Evolutionary conservation across 2,888 invertebrate species (phyloP).

Genomic region (Dexiosoma caninum): DNA sequence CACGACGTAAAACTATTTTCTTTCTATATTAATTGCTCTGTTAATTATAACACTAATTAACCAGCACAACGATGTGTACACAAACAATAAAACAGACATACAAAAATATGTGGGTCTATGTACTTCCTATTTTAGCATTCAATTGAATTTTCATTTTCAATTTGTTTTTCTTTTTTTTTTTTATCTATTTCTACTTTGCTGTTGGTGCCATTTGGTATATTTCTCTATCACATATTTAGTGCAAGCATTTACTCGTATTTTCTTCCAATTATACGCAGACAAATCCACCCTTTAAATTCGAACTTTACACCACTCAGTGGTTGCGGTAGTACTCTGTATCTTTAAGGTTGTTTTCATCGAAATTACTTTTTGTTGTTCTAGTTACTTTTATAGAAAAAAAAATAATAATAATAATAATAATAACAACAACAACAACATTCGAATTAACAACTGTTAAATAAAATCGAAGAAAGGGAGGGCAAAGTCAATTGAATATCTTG

Average conservation of each 20-base stretch:
- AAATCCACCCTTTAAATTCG: conserved; percentile 11
- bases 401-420: not conserved
- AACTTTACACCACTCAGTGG: not conserved
- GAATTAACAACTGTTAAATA: not conserved
- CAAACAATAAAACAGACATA: not conserved
- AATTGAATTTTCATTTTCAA: conserved; percentile 40
- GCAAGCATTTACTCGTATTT: too few relatives aligned
- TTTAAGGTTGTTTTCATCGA: conserved; percentile 15
- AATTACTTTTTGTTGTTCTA: conserved; percentile 17
- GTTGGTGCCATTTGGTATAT: not conserved
- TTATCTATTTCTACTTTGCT: not conserved
- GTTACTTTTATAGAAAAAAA: conserved; percentile 24
- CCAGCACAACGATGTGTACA: not conserved
- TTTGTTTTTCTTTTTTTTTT: not conserved
- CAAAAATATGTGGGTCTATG: not conserved
- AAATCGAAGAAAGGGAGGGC: not conserved
- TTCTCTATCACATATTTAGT: not conserved
- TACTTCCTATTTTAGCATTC: conserved; percentile 22
- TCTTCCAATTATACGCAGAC: not conserved
- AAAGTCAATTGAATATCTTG: conserved; percentile 7
- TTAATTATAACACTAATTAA: conserved; percentile 38
- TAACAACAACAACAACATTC: not conserved
- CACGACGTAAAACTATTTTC: conserved; percentile 27
- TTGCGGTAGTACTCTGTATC: not conserved
- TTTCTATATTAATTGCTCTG: conserved; percentile 37